phyloP scores from a whole-genome alignment of 2,888 invertebrate species.

The Congeria kusceri region DNA sequence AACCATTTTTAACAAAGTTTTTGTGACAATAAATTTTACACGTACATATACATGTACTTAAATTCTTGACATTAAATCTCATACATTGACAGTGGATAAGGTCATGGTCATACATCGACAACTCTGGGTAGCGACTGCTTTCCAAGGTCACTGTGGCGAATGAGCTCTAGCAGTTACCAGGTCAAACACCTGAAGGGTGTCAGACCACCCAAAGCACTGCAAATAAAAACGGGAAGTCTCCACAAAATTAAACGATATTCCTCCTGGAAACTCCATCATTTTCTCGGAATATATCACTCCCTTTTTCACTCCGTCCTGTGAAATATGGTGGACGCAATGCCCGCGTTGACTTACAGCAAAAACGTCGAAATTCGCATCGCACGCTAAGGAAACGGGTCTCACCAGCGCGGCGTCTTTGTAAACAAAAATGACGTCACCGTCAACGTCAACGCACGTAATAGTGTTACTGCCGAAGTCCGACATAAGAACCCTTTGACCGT shows the following conservation, averaged over 20 bases:
- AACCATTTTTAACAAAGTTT: too few species aligned
- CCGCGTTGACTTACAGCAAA: constrained; percentile 56
- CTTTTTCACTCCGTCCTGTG: constrained; percentile 34
- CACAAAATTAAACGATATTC: constrained; percentile 38
- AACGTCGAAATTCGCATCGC: constrained; percentile 37
- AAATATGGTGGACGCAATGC: constrained; percentile 54
- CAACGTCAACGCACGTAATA: constrained; percentile 49
- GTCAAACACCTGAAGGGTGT: constrained; percentile 47
- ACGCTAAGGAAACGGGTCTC: constrained; percentile 48
- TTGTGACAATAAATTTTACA: too few species aligned
- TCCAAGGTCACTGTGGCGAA: too few species aligned
- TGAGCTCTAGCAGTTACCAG: not conserved
- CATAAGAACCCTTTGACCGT: constrained; percentile 39
- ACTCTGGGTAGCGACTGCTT: too few species aligned
- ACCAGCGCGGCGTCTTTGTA: constrained; percentile 44
- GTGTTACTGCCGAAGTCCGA: constrained; percentile 56
- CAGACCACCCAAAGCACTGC: constrained; percentile 59
- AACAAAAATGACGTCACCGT: constrained; percentile 38
- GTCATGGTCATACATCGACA: too few species aligned
- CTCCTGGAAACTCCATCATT: constrained; percentile 54
- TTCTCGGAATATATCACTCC: constrained; percentile 47
- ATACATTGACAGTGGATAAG: too few species aligned
- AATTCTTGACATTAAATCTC: too few species aligned
- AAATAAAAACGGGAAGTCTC: constrained; percentile 37
- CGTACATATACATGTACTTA: too few species aligned